These are phyloP conservation scores for Aphrophora alni DNA, from an alignment of 2,888 invertebrate genomes.

Conservation along the genomic window DNA sequence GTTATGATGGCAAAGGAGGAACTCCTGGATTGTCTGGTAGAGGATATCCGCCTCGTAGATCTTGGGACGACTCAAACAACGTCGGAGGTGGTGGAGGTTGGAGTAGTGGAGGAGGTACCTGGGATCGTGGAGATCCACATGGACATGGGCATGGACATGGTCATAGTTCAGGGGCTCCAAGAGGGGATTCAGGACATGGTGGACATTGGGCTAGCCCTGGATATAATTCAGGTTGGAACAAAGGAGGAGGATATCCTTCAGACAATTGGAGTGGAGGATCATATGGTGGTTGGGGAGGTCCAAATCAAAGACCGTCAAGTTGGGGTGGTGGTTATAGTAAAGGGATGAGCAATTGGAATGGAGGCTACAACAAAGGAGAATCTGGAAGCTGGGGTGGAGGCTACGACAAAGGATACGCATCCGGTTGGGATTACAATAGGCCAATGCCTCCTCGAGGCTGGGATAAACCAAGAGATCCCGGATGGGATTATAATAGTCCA, in stretches of 20 bases:
- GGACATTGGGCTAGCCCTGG: neutral
- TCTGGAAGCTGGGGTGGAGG: conserved; percentile 3
- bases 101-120: conserved; percentile 1
- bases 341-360: neutral
- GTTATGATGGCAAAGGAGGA: neutral
- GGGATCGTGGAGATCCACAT: neutral
- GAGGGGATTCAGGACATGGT: neutral
- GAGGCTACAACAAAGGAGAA: conserved; percentile 1
- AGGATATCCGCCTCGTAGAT: neutral
- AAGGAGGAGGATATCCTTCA: neutral
- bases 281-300: neutral
- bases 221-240: neutral
- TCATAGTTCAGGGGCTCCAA: conserved; percentile 18
- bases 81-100: conserved; percentile 22
- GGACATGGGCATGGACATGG: neutral
- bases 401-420: conserved; percentile 15
- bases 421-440: conserved; percentile 33
- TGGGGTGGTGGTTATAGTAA: neutral
- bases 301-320: neutral
- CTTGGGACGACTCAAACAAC: neutral
- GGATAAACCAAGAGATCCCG: neutral
- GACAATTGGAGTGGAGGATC: neutral
- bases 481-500: conserved; percentile 27
- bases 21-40: neutral
- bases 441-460: conserved; percentile 16